Evolutionary conservation across 2,797 vertebrate species (phyloP).

Genomic region (Cuniculus paca): DNA sequence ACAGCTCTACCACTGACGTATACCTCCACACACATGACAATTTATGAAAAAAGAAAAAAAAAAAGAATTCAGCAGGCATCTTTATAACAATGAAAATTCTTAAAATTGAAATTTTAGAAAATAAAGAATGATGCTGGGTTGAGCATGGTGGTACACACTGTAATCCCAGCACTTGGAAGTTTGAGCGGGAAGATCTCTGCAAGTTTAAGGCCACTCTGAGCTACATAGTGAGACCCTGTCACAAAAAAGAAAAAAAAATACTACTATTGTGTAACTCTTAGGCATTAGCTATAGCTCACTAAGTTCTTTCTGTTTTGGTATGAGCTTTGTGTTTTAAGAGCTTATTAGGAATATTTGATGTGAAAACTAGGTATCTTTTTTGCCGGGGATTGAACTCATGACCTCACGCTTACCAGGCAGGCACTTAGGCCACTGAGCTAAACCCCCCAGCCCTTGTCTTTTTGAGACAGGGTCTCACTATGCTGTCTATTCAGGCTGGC

Average conservation of each 20-base stretch:
- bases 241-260: not conserved
- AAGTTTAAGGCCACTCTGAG: not conserved
- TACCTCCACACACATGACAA: not conserved
- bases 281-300: not conserved
- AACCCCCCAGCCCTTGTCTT: too few species aligned
- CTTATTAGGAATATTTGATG: not conserved
- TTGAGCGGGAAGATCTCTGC: not conserved
- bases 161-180: not conserved
- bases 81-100: not conserved
- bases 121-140: not conserved
- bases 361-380: not conserved
- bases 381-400: too few species aligned
- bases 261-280: not conserved
- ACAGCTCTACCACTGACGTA: not conserved
- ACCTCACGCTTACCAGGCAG: too few species aligned
- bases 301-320: conserved; percentile 33
- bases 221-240: not conserved
- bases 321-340: not conserved
- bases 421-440: too few species aligned
- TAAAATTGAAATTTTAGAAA: conserved; percentile 45
- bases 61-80: not conserved
- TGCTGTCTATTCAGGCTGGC: too few species aligned
- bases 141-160: not conserved
- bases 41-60: conserved; percentile 12
- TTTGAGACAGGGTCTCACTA: too few species aligned